A percentile compares a stretch with the other conserved stretches of the same genome.
These are phyloP conservation scores for Pandion haliaetus DNA, from an alignment of 2,113 vertebrate species.

Conservation along the genomic window DNA sequence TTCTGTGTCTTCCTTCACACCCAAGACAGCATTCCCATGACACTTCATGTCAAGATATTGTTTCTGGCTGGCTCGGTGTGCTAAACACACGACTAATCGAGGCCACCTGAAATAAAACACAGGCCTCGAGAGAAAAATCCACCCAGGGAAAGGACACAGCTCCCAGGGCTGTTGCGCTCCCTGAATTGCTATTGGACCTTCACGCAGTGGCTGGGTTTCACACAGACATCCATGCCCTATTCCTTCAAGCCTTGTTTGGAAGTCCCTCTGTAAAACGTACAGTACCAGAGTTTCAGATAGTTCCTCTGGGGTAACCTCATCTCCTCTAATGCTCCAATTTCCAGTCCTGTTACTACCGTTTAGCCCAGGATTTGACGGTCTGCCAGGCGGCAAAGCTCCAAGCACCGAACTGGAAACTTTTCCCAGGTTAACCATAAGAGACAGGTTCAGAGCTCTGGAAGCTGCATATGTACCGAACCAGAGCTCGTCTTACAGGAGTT, in stretches of 20 bases:
- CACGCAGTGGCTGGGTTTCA: neutral
- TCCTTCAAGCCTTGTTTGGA: neutral
- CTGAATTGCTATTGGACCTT: neutral
- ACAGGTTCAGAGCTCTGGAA: neutral
- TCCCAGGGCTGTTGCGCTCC: neutral
- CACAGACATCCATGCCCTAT: neutral
- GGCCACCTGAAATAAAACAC: neutral
- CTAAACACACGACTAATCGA: neutral
- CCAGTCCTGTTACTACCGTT: neutral
- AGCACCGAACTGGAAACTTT: neutral
- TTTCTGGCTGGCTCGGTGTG: neutral
- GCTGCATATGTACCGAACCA: rapidly evolving
- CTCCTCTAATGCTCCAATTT: neutral
- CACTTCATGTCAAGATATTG: too few species aligned
- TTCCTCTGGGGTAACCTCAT: neutral
- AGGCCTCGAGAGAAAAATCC: neutral
- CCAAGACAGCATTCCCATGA: neutral
- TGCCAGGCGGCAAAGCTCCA: neutral
- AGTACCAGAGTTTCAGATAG: neutral
- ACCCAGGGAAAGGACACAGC: neutral
- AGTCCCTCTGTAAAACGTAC: neutral
- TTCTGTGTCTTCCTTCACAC: neutral
- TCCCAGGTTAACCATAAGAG: neutral
- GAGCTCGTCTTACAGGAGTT: neutral
- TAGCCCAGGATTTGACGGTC: neutral